Conservation (phyloP, 2,888 invertebrate species). For the Lasioglossum oenotherae region DNA sequence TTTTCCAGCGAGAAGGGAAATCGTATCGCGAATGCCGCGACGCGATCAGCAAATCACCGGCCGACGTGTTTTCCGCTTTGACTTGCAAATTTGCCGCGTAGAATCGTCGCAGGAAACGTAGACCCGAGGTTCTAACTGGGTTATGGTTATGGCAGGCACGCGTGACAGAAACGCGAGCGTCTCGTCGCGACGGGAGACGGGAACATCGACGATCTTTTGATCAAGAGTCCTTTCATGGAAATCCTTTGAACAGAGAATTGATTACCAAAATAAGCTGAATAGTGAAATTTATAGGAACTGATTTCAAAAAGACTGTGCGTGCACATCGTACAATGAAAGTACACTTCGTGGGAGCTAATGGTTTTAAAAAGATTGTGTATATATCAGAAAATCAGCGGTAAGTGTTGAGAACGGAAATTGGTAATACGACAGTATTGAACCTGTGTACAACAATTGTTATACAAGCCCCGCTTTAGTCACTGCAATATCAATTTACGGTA, state of each 20-base stretch:
- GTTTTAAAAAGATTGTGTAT: not conserved
- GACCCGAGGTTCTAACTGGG: not conserved
- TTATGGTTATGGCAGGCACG: not conserved
- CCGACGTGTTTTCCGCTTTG: not conserved
- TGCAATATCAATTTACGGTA: not conserved
- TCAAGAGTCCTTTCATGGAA: not conserved
- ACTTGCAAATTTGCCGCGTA: conserved; percentile 1
- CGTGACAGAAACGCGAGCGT: not conserved
- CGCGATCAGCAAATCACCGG: not conserved
- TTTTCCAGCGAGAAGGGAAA: not conserved
- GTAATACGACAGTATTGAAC: no score
- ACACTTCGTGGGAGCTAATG: no score
- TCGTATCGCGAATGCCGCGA: not conserved
- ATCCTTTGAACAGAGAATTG: not conserved
- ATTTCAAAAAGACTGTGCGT: no score
- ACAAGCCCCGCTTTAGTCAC: not conserved
- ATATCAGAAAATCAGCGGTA: not conserved
- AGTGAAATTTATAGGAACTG: no score
- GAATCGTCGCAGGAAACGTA: conserved; percentile 10
- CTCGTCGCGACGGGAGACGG: not conserved
- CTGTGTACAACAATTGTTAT: not conserved
- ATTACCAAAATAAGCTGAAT: no score
- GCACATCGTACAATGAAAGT: no score
- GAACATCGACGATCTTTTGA: not conserved
- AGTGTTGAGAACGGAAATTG: no score